Evolutionary conservation across 2,797 vertebrate genomes (phyloP), one percentile per base, ranked within the genome.

Genomic region (Geotrypetes seraphini): DNA sequence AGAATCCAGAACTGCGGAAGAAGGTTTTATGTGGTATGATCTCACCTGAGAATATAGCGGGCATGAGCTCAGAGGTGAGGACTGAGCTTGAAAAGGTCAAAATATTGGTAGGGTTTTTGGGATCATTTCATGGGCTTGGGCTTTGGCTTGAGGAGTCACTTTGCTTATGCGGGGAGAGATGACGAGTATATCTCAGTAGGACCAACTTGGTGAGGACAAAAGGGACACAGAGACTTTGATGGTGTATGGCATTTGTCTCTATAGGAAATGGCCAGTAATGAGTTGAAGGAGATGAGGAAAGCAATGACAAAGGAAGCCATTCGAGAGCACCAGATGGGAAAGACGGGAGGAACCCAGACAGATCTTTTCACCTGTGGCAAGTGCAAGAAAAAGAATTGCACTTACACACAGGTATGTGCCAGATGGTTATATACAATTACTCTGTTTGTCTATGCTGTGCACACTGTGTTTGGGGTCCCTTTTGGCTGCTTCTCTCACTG

Each of bases 241-340:
- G n/a, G n/a, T n/a, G n/a, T 49, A 29, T 25, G 11, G 19, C 51
- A 12, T 19, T 28, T 23, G 15, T 40, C 26, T 3, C 1, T 18
- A 7, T 61, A 96, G 93, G 93, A 96, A 69, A 97, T 97, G 94
- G 94, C 94, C 25, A 97, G 93, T 27, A 89, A 91, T 0, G 92
- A 97, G 67, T 75, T 97, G 59, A 97, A 95, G 61, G 90, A 90
- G 78, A 94, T 96, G 45, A 82, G 92, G 48, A 94, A 95, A 62
- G 76, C 86, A 39, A 83, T 96, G 84, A 97, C 92, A 2, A 94
- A 93, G 69, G 92, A 96, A 63, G 92, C 91, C n/a, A 96, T 97
- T 52, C 79, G 92, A 4, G 90, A 95, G 48, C 93, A 97, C 65
- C 94, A 97, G 77, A 90, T 97, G 70, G 92, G 90, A 2, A 92